These are phyloP conservation scores for Mythimna loreyi DNA, from an alignment of 2,888 invertebrate genomes.

Conservation along the genomic window DNA sequence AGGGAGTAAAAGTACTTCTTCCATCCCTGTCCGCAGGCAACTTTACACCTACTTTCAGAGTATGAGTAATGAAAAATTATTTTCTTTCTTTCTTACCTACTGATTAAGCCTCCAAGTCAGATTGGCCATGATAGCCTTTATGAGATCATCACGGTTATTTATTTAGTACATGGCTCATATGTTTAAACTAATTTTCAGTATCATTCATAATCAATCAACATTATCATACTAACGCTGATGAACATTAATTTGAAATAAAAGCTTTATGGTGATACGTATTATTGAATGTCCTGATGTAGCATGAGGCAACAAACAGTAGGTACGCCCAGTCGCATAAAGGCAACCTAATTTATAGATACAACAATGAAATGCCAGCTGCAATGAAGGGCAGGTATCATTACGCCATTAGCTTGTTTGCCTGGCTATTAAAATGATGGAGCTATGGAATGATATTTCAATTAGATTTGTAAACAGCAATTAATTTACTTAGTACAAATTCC, in stretches of 20 bases:
- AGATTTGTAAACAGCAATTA: not conserved
- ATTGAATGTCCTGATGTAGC: not conserved
- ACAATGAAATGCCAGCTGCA: not conserved
- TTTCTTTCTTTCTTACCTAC: too few species aligned
- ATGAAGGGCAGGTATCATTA: not conserved
- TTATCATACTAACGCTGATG: not conserved
- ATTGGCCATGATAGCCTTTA: too few species aligned
- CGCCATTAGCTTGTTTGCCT: slow-evolving; percentile 12
- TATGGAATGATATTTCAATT: not conserved
- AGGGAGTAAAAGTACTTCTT: too few species aligned
- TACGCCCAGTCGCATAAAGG: not conserved
- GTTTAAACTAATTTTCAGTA: too few species aligned
- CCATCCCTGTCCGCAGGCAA: too few species aligned
- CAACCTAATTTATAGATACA: slow-evolving; percentile 7
- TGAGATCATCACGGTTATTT: too few species aligned
- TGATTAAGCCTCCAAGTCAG: too few species aligned
- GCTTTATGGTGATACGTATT: not conserved
- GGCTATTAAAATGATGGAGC: slow-evolving; percentile 1
- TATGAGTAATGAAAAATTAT: too few species aligned
- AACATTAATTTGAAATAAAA: not conserved
- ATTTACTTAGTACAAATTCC: not conserved
- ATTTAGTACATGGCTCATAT: too few species aligned
- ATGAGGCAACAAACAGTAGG: not conserved
- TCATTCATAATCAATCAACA: not conserved
- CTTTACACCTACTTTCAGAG: too few species aligned